Percentiles rank a stretch among this genome's conserved stretches.
These are phyloP conservation scores for Amazona ochrocephala DNA, from an alignment of 2,797 vertebrate genomes.

Conservation along the genomic window DNA sequence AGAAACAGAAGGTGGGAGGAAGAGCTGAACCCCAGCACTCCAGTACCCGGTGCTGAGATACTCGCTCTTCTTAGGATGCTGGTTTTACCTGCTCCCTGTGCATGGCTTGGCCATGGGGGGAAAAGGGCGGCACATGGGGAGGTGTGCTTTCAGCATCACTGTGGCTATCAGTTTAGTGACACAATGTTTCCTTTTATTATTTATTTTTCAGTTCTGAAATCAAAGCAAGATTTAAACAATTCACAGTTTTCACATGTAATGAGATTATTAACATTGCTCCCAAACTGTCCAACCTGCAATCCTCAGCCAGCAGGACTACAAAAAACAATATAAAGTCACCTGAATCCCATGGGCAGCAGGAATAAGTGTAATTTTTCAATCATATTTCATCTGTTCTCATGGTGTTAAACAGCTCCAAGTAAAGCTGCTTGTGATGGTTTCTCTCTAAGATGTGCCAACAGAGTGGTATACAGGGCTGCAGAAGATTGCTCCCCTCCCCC, in stretches of 20 bases:
- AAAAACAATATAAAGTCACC: not conserved
- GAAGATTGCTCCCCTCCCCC: not conserved
- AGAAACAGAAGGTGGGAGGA: not conserved
- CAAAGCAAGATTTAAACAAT: not conserved
- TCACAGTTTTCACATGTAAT: not conserved
- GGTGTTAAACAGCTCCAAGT: not conserved
- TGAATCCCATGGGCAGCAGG: not conserved
- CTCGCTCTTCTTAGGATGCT: fast-evolving
- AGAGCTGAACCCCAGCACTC: too few relatives aligned
- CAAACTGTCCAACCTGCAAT: not conserved
- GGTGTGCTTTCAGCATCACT: not conserved
- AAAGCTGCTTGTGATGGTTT: not conserved
- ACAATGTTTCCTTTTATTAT: too few relatives aligned
- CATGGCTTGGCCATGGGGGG: fast-evolving
- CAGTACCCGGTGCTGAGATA: fast-evolving
- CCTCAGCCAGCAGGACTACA: not conserved
- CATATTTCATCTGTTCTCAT: not conserved
- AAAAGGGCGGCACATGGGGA: not conserved
- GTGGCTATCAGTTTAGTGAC: not conserved
- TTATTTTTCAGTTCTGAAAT: not conserved
- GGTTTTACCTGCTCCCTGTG: not conserved
- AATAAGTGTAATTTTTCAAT: not conserved
- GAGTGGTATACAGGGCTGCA: not conserved
- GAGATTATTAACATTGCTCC: not conserved
- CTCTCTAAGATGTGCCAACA: not conserved